These are phyloP conservation scores for Sparidentex hasta DNA, from an alignment of 2,797 vertebrate genomes.

Conservation along the genomic window DNA sequence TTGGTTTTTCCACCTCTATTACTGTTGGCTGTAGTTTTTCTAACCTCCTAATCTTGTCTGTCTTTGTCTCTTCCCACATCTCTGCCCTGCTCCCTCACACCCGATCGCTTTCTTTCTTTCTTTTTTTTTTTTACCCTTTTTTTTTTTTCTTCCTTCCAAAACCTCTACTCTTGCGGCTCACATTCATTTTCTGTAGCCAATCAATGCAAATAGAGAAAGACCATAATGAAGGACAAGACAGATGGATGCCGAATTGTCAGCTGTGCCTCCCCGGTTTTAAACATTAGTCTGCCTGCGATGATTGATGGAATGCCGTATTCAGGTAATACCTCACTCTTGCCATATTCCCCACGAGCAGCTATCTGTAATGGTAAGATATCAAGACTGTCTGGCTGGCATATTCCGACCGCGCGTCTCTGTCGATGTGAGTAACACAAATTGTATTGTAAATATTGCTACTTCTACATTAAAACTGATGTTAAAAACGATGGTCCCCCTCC, in stretches of 20 bases:
- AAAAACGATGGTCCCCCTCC: conserved; percentile 13
- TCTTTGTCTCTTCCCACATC: conserved; percentile 22
- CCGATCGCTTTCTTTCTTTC: conserved; percentile 3
- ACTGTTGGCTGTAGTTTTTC: conserved; percentile 32
- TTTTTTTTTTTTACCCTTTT: conserved; percentile 7
- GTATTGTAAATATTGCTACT: conserved; percentile 27
- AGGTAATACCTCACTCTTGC: conserved; percentile 59
- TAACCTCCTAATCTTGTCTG: conserved; percentile 26
- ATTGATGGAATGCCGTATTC: conserved; percentile 70
- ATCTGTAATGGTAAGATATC: conserved; percentile 48
- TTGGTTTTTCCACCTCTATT: conserved; percentile 31
- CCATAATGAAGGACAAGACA: conserved; percentile 73
- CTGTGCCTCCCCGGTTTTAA: conserved; percentile 56
- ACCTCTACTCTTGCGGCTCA: conserved; percentile 37
- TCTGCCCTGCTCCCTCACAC: not conserved
- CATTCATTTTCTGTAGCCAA: conserved; percentile 70
- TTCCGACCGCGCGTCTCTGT: conserved; percentile 37
- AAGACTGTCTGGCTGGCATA: conserved; percentile 15
- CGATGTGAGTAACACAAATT: conserved; percentile 38
- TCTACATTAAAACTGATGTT: conserved; percentile 29
- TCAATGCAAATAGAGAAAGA: conserved; percentile 75
- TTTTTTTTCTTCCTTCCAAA: conserved; percentile 14
- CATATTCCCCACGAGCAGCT: conserved; percentile 45
- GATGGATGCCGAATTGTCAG: conserved; percentile 67
- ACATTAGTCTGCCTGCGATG: conserved; percentile 56